These are phyloP conservation scores for Bufotes viridis DNA, from an alignment of 2,797 vertebrate species.

Conservation along the genomic window DNA sequence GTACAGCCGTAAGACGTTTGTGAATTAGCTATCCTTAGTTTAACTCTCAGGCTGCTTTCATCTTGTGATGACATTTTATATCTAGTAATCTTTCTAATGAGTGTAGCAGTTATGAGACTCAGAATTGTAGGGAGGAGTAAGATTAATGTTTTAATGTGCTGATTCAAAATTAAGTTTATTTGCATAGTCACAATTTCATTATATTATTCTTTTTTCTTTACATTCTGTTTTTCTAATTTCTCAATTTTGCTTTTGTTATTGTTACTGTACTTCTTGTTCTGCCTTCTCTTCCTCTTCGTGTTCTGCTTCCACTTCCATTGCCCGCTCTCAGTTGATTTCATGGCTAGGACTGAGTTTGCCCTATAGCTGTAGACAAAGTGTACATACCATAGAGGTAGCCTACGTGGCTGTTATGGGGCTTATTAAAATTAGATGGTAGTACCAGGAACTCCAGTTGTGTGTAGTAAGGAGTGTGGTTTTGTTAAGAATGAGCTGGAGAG, in stretches of 20 bases:
- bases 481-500: too few species aligned
- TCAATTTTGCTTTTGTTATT: not conserved
- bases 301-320: not conserved
- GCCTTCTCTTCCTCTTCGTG: not conserved
- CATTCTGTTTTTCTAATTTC: not conserved
- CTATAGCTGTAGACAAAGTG: not conserved
- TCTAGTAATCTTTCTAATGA: constrained; percentile 37
- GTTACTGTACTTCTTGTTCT: not conserved
- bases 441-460: too few species aligned
- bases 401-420: too few species aligned
- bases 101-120: constrained; percentile 19
- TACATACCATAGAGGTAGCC: too few species aligned
- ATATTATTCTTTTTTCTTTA: not conserved
- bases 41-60: constrained; percentile 1
- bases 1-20: constrained; percentile 12
- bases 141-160: not conserved
- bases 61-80: constrained; percentile 20
- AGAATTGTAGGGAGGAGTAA: not conserved
- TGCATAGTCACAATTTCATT: not conserved
- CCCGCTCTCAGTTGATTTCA: not conserved
- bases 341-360: not conserved
- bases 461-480: too few species aligned
- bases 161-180: not conserved
- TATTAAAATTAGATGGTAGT: too few species aligned
- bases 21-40: constrained; percentile 31